Conservation (phyloP, 2,888 invertebrate genomes). For the Eurytoma adleriae region DNA sequence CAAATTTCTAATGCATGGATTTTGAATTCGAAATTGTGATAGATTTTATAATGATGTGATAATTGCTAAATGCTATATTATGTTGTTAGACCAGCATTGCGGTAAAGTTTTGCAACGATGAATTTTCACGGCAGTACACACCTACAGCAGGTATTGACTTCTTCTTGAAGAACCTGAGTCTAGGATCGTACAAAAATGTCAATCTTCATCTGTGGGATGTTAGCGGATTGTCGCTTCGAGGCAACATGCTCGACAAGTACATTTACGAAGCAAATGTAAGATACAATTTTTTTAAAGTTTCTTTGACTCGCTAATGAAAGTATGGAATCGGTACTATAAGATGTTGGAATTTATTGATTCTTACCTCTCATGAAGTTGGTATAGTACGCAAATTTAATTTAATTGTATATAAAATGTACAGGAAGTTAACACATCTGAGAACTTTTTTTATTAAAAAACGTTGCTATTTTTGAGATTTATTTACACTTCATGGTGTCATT, state of each 20-base stretch:
- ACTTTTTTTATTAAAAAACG: no score
- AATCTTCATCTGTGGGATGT: constrained; percentile 90
- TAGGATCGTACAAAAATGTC: constrained; percentile 79
- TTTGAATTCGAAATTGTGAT: background rate
- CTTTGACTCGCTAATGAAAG: no score
- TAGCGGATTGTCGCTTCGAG: constrained; percentile 86
- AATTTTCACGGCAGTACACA: constrained; percentile 80
- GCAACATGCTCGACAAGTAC: constrained; percentile 88
- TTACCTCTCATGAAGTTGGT: no score
- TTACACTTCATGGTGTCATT: no score
- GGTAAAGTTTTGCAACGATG: constrained; percentile 82
- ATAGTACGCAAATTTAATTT: no score
- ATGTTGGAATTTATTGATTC: no score
- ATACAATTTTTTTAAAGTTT: constrained; percentile 35
- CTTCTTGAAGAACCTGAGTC: constrained; percentile 81
- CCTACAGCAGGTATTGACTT: constrained; percentile 86
- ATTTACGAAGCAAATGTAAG: constrained; percentile 84
- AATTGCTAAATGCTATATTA: constrained; percentile 20
- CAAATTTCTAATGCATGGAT: background rate
- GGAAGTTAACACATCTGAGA: no score
- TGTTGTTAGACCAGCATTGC: constrained; percentile 80
- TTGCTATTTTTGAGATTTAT: no score
- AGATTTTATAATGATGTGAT: no score
- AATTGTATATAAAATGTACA: no score
- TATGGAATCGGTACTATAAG: no score